These are phyloP conservation scores for Pristionchus mayeri DNA, from an alignment of 2,888 invertebrate species.

Conservation along the genomic window DNA sequence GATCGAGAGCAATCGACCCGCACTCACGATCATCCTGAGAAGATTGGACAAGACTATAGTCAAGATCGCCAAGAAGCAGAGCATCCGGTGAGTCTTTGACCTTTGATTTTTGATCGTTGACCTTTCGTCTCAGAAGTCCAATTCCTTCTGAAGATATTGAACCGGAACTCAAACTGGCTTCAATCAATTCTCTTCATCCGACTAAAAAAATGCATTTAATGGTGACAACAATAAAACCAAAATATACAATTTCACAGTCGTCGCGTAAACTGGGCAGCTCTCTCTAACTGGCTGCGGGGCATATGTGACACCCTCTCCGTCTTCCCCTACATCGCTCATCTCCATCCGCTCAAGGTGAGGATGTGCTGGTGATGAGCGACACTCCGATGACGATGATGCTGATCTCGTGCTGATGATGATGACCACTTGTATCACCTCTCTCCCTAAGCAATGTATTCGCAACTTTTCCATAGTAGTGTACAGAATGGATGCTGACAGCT, in stretches of 20 bases:
- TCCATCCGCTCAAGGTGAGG: conserved; percentile 90
- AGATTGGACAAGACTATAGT: conserved; percentile 95
- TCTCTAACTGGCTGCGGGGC: conserved; percentile 90
- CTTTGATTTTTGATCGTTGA: too few relatives aligned
- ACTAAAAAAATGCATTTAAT: not conserved
- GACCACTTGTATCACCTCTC: too few relatives aligned
- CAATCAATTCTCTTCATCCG: too few relatives aligned
- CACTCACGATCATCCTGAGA: conserved; percentile 90
- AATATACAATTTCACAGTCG: conserved; percentile 80
- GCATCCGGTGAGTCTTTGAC: conserved; percentile 50
- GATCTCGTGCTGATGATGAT: too few relatives aligned
- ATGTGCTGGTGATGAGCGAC: too few relatives aligned
- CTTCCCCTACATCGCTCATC: conserved; percentile 94
- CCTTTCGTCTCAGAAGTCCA: too few relatives aligned
- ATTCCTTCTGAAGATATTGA: too few relatives aligned
- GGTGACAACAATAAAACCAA: conserved; percentile 49
- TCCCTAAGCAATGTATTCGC: not conserved
- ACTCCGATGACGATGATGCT: not conserved
- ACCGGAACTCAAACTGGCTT: too few relatives aligned
- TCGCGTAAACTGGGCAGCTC: conserved; percentile 97
- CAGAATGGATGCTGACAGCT: too few relatives aligned
- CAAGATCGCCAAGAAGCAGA: conserved; percentile 93
- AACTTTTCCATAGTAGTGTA: not conserved
- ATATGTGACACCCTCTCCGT: conserved; percentile 90
- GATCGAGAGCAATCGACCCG: conserved; percentile 90